Evolutionary conservation across 2,797 vertebrate genomes (phyloP).

Genomic region (Anabacerthia variegaticeps): DNA sequence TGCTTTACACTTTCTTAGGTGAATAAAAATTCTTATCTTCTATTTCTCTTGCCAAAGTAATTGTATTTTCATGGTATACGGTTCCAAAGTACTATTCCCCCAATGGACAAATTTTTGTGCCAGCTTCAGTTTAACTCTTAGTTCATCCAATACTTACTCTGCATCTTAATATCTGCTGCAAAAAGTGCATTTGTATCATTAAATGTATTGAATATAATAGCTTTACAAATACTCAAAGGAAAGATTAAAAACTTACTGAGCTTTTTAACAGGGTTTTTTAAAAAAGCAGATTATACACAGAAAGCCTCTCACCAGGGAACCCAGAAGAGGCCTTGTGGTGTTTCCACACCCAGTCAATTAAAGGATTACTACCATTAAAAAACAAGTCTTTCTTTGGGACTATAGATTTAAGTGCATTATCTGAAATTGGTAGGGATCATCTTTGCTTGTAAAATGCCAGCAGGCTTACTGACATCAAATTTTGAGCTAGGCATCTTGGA

Average conservation of each 20-base stretch:
- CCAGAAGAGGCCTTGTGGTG: slow-evolving; percentile 35
- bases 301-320: slow-evolving; percentile 45
- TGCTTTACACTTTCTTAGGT: not conserved
- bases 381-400: slow-evolving; percentile 24
- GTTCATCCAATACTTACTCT: not conserved
- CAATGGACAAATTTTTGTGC: not conserved
- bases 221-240: not conserved
- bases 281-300: slow-evolving; percentile 3
- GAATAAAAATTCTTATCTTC: not conserved
- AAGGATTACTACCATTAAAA: slow-evolving; percentile 61
- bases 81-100: not conserved
- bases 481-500: not conserved
- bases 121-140: not conserved
- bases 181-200: not conserved
- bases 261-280: not conserved
- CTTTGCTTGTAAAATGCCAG: slow-evolving; percentile 49
- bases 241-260: not conserved
- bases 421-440: slow-evolving; percentile 61
- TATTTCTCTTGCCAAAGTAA: not conserved
- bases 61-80: not conserved
- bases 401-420: slow-evolving; percentile 47
- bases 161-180: not conserved
- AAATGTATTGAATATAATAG: not conserved
- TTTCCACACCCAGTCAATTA: slow-evolving; percentile 61
- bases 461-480: slow-evolving; percentile 1